Evolutionary conservation across 2,888 invertebrate species (phyloP), one percentile per base, ranked within the genome.

Genomic region (Chouioia cunea): DNA sequence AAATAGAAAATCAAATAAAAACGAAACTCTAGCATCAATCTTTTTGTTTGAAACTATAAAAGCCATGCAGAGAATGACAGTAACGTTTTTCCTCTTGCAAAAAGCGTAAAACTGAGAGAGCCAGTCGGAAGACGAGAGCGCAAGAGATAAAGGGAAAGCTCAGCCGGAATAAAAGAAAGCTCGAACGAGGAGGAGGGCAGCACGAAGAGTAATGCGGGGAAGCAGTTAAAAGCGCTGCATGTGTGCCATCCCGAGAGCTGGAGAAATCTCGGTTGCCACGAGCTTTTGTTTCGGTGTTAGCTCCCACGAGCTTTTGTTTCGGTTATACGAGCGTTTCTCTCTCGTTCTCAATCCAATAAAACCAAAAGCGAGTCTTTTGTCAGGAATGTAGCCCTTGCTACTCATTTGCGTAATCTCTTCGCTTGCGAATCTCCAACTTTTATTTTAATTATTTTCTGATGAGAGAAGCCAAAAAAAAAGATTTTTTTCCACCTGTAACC

Each of bases 171-270:
- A 84, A 83, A 84, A 84, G 83, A 84, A 83, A 80, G 36, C 36
- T 36, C 36, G 36, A 10, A 12, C 12, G 36, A 6, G 36, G 36
- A 36, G 2, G 71, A 74, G 71, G 66, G 73, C 23, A 12, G 58
- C 58, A 4, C 50, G 23, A 81, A 83, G 83, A 83, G 80, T 82
- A 83, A 83, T 83, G 81, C 78, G 77, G 79, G 82, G 82, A 84
- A 83, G 83, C 82, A 83, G 84, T 85, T 83, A 84, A 84, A 84
- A 82, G 77, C 84, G 83, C 79, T 83, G 83, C 84, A 84, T 84
- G 84, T 84, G 82, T 83, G 84, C 79, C 79, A 79, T 74, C 71
- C 70, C 73, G 74, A 75, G 74, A 75, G 18, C 53, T 4, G 22
- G 54, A 54, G 54, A 54, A 54, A 54, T 54, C 54, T 54, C 54